phyloP scores from a whole-genome alignment of 1,140 invertebrate species.

The Drosophila nigromelanica region DNA sequence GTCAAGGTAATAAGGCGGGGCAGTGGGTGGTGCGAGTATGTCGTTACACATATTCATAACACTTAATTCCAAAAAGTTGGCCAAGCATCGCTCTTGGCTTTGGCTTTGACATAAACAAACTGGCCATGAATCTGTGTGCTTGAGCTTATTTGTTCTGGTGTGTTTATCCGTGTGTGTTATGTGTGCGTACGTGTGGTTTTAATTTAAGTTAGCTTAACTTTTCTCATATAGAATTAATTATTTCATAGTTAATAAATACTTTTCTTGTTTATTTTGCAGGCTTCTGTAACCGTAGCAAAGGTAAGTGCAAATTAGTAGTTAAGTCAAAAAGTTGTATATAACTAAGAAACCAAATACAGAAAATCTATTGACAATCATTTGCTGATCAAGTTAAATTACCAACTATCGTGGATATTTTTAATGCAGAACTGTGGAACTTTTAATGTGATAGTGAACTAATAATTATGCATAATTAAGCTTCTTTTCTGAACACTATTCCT shows the following conservation, averaged over 20 bases:
- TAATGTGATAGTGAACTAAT: slow-evolving; percentile 26
- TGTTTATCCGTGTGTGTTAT: not conserved
- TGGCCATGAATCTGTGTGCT: slow-evolving; percentile 33
- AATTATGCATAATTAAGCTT: slow-evolving; percentile 20
- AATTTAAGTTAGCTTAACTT: slow-evolving; percentile 21
- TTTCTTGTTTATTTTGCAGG: slow-evolving; percentile 51
- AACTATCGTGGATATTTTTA: not conserved
- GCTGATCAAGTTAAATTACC: not conserved
- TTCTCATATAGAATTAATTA: slow-evolving; percentile 13
- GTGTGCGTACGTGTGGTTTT: not conserved
- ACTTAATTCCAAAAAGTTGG: slow-evolving; percentile 45
- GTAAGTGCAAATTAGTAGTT: slow-evolving; percentile 41
- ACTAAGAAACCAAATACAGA: not conserved
- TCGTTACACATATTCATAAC: slow-evolving; percentile 37
- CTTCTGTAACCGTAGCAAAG: slow-evolving; percentile 55
- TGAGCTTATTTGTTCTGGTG: slow-evolving; percentile 7
- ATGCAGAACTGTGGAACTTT: slow-evolving; percentile 28
- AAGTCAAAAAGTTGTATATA: not conserved
- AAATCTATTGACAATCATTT: no score
- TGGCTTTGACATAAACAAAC: slow-evolving; percentile 33
- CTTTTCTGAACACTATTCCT: not conserved
- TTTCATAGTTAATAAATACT: slow-evolving; percentile 43
- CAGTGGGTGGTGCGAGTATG: slow-evolving; percentile 6
- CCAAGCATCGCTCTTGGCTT: slow-evolving; percentile 46
- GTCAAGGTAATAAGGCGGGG: slow-evolving; percentile 44